phyloP scores from a whole-genome alignment of 1,140 invertebrate genomes.

The Megalopta genalis region DNA sequence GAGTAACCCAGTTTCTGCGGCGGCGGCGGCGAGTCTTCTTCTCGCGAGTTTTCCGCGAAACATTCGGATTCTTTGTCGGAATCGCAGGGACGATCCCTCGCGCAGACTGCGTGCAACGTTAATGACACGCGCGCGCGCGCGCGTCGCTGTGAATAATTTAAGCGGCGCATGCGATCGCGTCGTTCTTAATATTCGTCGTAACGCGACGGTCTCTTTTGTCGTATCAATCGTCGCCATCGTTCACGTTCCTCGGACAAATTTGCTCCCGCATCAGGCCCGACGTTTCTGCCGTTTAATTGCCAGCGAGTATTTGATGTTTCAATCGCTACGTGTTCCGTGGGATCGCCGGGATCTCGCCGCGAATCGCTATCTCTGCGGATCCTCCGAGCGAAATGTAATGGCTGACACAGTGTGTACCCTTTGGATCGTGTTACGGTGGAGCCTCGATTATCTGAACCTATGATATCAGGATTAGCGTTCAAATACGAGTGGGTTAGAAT shows the following conservation, averaged over 20 bases:
- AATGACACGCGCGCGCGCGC: constrained; percentile 3
- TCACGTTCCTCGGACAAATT: constrained; percentile 1
- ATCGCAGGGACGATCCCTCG: background rate
- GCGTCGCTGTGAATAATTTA: constrained; percentile 20
- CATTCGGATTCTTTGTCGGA: background rate
- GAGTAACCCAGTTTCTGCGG: too few relatives aligned
- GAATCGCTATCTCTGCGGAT: too few relatives aligned
- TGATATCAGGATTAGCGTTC: too few relatives aligned
- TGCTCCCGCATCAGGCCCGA: background rate
- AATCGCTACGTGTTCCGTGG: background rate
- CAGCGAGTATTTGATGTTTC: background rate
- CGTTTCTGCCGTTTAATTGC: background rate
- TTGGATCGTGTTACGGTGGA: too few relatives aligned
- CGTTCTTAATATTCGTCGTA: constrained; percentile 12
- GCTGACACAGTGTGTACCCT: background rate
- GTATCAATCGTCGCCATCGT: constrained; percentile 5
- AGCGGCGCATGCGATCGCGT: constrained; percentile 14
- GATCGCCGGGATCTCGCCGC: background rate
- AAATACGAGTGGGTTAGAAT: too few relatives aligned
- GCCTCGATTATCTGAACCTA: too few relatives aligned
- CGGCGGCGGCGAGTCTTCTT: too few relatives aligned
- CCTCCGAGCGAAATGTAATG: background rate
- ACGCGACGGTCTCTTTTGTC: background rate
- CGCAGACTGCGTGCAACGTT: background rate
- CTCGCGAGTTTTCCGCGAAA: background rate